These are phyloP conservation scores for Gymnocheta viridis DNA, from an alignment of 2,888 invertebrate species.

Conservation along the genomic window DNA sequence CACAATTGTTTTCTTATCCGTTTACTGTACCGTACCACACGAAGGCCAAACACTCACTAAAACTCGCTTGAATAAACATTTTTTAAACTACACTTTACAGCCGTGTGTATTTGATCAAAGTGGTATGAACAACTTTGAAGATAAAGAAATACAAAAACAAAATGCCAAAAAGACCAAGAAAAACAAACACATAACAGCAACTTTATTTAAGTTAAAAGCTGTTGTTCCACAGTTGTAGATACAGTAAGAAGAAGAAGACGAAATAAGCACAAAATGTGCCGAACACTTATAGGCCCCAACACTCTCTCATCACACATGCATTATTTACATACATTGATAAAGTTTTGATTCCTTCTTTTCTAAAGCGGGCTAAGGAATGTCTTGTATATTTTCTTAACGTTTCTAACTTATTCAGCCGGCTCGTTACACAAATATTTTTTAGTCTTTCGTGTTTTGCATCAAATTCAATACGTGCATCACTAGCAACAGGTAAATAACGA, in stretches of 20 bases:
- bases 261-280: conserved; percentile 46
- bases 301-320: conserved; percentile 15
- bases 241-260: conserved; percentile 1
- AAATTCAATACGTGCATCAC: conserved; percentile 50
- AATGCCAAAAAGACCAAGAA: conserved; percentile 61
- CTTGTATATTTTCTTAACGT: conserved; percentile 22
- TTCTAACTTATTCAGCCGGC: conserved; percentile 58
- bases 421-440: conserved; percentile 19
- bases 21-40: conserved; percentile 81
- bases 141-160: conserved; percentile 40
- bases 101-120: conserved; percentile 47
- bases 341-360: neutral
- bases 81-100: conserved; percentile 65
- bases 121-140: conserved; percentile 61
- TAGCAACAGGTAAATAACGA: conserved; percentile 60
- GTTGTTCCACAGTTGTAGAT: conserved; percentile 25
- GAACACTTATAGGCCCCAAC: neutral
- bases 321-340: conserved; percentile 20
- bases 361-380: conserved; percentile 53
- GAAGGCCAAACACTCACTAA: conserved; percentile 82
- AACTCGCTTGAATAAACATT: conserved; percentile 78
- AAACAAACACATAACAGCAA: conserved; percentile 19
- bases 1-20: conserved; percentile 68
- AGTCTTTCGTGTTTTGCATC: neutral
- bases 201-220: conserved; percentile 49